Evolutionary conservation across 2,113 vertebrate genomes (phyloP), one percentile per base, ranked within the genome.

Genomic region (Antechinus stuartii): DNA sequence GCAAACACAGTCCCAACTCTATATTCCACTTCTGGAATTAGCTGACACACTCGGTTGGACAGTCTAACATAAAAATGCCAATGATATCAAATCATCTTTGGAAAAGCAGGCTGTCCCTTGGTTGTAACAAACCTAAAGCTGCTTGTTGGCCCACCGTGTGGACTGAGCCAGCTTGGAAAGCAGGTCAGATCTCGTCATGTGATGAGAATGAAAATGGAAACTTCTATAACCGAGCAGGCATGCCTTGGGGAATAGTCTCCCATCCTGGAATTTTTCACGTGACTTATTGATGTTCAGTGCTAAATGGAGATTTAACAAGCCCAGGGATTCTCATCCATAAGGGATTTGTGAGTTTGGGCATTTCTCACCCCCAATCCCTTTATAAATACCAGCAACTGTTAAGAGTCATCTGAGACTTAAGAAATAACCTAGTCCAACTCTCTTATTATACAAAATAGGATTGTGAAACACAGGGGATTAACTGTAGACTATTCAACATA

Each of bases 11-110:
- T 90, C 54, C 92, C 16, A 93, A 94, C 90, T 96, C 54, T 55
- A 89, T 56, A 30, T 19, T 16, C 19, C 57, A 90, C n/a, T 93
- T 96, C 95, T 96, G 96, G 96, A 96, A 95, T 95, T 91, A 96
- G 93, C 93, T 94, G 50, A 0, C 55, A 84, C 7, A 8, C 68
- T 42, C 68, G 0, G 19, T 94, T 93, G 57, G 54, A 95, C 96
- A 95, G 96, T 91, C 92, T 90, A 54, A 49, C 61, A 50, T 25
- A 92, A 91, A 93, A 95, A 95, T 89, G 76, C n/a, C 68, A 84
- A 8, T 8, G 92, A 94, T 97, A 90, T 91, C 96, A 92, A 96
- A 92, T 94, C 53, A 52, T 76, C 90, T 93, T 95, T 89, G 92
- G 92, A 89, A 94, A 92, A 93, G 49, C 30, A 90, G 19, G 89